Percentiles rank a stretch among this genome's conserved stretches.
phyloP scores from a whole-genome alignment of 2,797 vertebrate species.

The Crenuchus spilurus region DNA sequence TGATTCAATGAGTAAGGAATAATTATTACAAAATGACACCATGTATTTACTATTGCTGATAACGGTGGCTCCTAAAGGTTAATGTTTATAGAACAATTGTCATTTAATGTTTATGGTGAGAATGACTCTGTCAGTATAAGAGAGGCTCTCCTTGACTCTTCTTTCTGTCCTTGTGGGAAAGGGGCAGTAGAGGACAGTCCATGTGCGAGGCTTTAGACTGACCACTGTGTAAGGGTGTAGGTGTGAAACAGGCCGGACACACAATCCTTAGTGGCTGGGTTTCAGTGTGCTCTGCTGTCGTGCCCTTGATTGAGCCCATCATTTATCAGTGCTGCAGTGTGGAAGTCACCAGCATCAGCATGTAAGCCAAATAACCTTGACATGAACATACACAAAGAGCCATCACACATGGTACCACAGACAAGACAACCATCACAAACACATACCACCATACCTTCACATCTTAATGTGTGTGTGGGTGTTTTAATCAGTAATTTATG shows the following conservation, averaged over 20 bases:
- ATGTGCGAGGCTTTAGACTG: constrained; percentile 23
- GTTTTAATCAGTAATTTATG: constrained; percentile 46
- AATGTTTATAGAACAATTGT: too few species aligned
- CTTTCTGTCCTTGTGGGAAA: constrained; percentile 36
- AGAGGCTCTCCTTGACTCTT: constrained; percentile 17
- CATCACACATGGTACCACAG: background rate
- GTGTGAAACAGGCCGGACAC: constrained; percentile 20
- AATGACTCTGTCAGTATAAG: background rate
- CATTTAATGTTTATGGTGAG: background rate
- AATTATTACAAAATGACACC: too few species aligned
- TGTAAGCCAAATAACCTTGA: constrained; percentile 42
- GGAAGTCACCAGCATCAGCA: constrained; percentile 33
- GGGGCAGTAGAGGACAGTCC: constrained; percentile 28
- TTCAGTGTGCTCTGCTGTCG: constrained; percentile 23
- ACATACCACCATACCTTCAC: constrained; percentile 14
- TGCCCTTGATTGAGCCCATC: constrained; percentile 39
- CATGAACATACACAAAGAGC: constrained; percentile 10
- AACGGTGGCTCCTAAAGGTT: too few species aligned
- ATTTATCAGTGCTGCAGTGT: constrained; percentile 35
- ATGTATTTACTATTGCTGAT: too few species aligned
- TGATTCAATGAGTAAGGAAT: too few species aligned
- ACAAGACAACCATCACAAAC: background rate
- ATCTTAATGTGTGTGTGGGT: constrained; percentile 16
- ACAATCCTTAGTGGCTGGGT: background rate
- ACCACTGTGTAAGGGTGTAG: constrained; percentile 34